Conservation (phyloP, 1,140 invertebrate genomes). For the Drosophila pachea region DNA sequence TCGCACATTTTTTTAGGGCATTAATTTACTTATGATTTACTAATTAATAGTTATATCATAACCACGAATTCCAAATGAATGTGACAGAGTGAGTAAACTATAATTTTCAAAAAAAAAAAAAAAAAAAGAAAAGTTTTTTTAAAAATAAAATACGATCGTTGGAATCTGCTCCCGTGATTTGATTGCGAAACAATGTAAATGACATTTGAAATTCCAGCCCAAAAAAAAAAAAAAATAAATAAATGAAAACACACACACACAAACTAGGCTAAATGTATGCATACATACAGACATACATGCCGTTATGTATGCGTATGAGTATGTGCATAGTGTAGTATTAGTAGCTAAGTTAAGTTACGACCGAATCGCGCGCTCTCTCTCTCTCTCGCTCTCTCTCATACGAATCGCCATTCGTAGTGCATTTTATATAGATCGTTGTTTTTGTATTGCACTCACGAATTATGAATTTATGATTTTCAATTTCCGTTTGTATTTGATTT, state of each 20-base stretch:
- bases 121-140: background rate
- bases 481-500: constrained; percentile 2
- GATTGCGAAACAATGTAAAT: background rate
- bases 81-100: constrained; percentile 48
- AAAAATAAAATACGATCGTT: too few species aligned
- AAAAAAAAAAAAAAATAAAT: too few species aligned
- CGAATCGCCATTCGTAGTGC: constrained; percentile 26
- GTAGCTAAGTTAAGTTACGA: constrained; percentile 24
- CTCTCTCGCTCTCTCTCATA: background rate
- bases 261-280: constrained; percentile 19
- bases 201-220: too few species aligned
- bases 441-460: constrained; percentile 28
- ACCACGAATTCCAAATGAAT: constrained; percentile 36
- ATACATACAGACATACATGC: background rate
- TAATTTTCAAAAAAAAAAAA: background rate
- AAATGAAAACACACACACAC: too few species aligned
- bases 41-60: constrained; percentile 38
- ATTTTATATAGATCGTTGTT: constrained; percentile 16
- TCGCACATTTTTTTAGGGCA: background rate
- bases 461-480: background rate
- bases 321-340: constrained; percentile 31
- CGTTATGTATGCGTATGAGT: background rate
- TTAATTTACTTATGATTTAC: constrained; percentile 33
- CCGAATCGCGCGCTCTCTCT: background rate
- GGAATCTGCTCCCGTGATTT: too few species aligned